Evolutionary conservation across 2,113 vertebrate genomes (phyloP).

Genomic region (Excalfactoria chinensis): DNA sequence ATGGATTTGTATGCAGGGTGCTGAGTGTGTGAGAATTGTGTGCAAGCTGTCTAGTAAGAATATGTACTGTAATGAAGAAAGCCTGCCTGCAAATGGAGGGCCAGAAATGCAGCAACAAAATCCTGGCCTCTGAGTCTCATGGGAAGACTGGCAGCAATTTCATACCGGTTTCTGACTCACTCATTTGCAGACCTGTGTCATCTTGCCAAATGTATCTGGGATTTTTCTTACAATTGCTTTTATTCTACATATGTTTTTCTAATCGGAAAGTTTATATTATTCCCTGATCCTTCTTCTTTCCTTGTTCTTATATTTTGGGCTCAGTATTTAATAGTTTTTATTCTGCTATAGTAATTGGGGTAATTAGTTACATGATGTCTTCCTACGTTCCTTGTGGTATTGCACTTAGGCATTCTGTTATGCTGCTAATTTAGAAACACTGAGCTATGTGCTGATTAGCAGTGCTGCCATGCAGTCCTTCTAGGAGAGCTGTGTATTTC

Average conservation of each 20-base stretch:
- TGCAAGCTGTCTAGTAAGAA: background rate
- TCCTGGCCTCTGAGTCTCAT: background rate
- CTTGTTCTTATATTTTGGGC: background rate
- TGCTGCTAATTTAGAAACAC: background rate
- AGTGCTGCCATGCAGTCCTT: slow-evolving; percentile 4
- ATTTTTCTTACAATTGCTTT: background rate
- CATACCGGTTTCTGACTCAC: background rate
- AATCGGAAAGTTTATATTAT: background rate
- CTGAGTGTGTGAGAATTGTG: background rate
- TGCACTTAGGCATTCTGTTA: slow-evolving; percentile 5
- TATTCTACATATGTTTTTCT: background rate
- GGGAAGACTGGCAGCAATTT: background rate
- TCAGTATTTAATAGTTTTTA: background rate
- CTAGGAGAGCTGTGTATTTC: background rate
- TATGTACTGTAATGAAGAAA: background rate
- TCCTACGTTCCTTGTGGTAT: background rate
- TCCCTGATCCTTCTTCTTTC: background rate
- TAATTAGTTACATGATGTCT: slow-evolving; percentile 19
- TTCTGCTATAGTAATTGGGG: background rate
- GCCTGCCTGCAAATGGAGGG: background rate
- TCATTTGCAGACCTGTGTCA: background rate
- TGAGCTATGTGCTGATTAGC: background rate
- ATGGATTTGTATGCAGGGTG: background rate
- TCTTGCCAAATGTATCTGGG: background rate
- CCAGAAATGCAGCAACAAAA: background rate